Conservation (phyloP, 2,888 invertebrate genomes). For the Chirona hameri region DNA sequence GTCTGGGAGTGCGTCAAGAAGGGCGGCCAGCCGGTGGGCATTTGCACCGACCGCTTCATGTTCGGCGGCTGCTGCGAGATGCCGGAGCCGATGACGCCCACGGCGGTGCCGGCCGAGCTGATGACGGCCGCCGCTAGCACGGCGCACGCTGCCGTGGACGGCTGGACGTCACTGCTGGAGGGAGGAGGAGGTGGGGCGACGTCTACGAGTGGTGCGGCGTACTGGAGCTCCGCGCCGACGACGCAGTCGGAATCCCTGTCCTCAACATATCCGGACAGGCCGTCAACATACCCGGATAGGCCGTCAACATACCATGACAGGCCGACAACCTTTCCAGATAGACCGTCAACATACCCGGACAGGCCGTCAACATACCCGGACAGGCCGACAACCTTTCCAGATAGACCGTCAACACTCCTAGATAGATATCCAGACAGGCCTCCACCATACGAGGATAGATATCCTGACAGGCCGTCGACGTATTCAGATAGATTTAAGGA, state of each 20-base stretch:
- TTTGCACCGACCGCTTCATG: slow-evolving; percentile 92
- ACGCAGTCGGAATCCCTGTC: too few species aligned
- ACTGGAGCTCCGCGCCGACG: too few species aligned
- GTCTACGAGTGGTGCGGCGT: too few species aligned
- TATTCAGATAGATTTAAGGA: not conserved
- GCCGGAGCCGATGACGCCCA: not conserved
- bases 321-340: not conserved
- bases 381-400: not conserved
- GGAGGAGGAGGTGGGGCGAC: not conserved
- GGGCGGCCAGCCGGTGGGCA: slow-evolving; percentile 83
- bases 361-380: not conserved
- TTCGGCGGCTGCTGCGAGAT: slow-evolving; percentile 86
- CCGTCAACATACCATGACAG: not conserved
- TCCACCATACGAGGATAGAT: not conserved
- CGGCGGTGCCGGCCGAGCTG: slow-evolving; percentile 42
- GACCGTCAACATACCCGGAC: not conserved
- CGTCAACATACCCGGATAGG: not conserved
- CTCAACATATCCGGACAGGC: slow-evolving; percentile 2
- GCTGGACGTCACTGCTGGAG: slow-evolving; percentile 22
- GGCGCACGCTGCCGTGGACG: not conserved
- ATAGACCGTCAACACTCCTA: not conserved
- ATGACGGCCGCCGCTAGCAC: not conserved
- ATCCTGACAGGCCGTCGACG: not conserved
- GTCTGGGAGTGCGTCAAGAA: slow-evolving; percentile 92
- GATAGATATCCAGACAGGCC: not conserved